These are phyloP conservation scores for Amblyopsis rosae DNA, from an alignment of 2,113 vertebrate species.

Conservation along the genomic window DNA sequence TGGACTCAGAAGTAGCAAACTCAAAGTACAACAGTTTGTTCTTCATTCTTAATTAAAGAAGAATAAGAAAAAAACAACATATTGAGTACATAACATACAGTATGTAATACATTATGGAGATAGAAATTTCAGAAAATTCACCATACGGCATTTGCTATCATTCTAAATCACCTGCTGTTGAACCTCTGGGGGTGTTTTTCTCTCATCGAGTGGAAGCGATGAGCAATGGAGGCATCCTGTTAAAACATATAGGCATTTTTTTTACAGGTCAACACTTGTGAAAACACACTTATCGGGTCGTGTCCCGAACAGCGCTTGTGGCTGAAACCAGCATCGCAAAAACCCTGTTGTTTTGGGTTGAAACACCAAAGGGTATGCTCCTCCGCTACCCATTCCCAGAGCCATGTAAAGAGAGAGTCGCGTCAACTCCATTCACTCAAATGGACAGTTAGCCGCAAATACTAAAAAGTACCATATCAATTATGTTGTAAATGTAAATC, in stretches of 20 bases:
- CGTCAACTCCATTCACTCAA: no score
- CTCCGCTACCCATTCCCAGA: no score
- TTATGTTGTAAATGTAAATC: no score
- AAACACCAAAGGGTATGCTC: no score
- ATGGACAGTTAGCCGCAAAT: no score
- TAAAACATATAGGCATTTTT: not conserved
- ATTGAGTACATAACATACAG: not conserved
- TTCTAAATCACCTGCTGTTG: slow-evolving; percentile 88
- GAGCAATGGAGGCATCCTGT: slow-evolving; percentile 92
- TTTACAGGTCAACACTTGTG: not conserved
- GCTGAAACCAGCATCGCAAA: no score
- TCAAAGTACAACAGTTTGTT: slow-evolving; percentile 96
- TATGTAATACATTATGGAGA: no score
- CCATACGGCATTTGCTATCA: not conserved
- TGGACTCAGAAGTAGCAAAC: slow-evolving; percentile 90
- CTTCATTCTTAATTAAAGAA: slow-evolving; percentile 82
- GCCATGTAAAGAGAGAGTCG: no score
- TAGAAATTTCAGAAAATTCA: not conserved
- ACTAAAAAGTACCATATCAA: no score
- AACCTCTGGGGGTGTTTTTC: slow-evolving; percentile 93
- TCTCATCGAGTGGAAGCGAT: slow-evolving; percentile 90
- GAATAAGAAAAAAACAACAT: slow-evolving; percentile 16
- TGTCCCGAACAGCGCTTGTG: no score
- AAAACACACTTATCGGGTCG: no score
- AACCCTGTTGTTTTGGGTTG: no score